Conservation (phyloP, 53 echinoderm and acorn worm species). For the Holothuria leucospilota region DNA sequence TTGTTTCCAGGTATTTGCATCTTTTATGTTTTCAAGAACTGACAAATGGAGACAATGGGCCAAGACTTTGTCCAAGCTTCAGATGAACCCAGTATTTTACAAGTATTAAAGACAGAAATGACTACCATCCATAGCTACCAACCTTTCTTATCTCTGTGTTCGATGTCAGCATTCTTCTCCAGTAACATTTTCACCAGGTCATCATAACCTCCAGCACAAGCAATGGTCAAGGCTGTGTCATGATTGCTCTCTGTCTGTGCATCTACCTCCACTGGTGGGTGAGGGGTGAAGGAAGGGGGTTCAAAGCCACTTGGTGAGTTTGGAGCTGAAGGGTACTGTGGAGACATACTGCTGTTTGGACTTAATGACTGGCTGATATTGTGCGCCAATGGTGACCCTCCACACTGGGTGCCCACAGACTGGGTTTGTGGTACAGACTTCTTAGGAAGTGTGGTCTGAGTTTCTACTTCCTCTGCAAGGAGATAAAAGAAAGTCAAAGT, state of each 20-base stretch:
- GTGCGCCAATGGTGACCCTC: constrained; percentile 63
- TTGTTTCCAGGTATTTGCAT: too few species aligned
- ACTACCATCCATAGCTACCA: too few species aligned
- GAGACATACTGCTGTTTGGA: constrained; percentile 71
- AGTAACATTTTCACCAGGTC: constrained; percentile 93
- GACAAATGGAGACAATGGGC: too few species aligned
- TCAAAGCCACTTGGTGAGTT: constrained; percentile 78
- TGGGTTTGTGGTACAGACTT: constrained; percentile 90
- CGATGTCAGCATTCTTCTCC: constrained; percentile 88
- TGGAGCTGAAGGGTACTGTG: constrained; percentile 67
- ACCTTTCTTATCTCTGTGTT: constrained; percentile 99
- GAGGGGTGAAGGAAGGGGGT: constrained; percentile 78
- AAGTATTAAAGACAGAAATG: too few species aligned
- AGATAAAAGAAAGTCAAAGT: not conserved
- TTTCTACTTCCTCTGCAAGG: constrained; percentile 47
- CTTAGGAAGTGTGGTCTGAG: constrained; percentile 65
- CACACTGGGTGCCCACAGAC: constrained; percentile 99
- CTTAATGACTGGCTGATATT: constrained; percentile 46
- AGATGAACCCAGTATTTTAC: too few species aligned
- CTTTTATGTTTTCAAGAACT: too few species aligned
- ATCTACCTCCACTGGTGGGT: constrained; percentile 98
- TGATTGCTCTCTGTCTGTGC: constrained; percentile 99
- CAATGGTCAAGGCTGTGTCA: constrained; percentile 96
- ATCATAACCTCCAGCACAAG: constrained; percentile 96
- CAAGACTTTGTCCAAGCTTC: too few species aligned